Evolutionary conservation across 2,888 invertebrate genomes (phyloP), one percentile per base, ranked within the genome.

Genomic region (Lochmaea capreae): DNA sequence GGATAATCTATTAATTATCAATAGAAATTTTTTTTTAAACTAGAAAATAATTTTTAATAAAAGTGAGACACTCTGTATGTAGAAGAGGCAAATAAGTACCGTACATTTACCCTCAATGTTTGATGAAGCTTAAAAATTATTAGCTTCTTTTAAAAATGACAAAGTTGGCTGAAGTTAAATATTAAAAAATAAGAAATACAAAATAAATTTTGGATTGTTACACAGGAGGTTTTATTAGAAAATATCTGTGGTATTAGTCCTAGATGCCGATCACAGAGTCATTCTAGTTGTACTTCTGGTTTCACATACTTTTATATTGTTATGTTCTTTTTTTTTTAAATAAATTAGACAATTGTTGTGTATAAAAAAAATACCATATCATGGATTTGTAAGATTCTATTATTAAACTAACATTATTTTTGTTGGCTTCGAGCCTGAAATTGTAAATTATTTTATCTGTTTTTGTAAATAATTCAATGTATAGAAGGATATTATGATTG

Each of bases 381-480:
- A 86, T 83, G 84, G 84, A 86, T 85, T 85, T 85, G 82, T 85
- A 84, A 83, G 82, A 83, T 85, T 85, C 84, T 83, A 80, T 78
- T 80, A 81, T 79, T 78, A 77, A 80, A 85, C 82, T 84, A 83
- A 84, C 81, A 81, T 82, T 81, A 82, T 84, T 83, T 85, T 85
- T 83, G 83, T 84, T 83, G 85, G 85, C 83, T 81, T 72, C 72
- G 72, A 80, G 83, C 83, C 84, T 76, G 76, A 83, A 82, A 81
- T 84, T 86, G 86, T 86, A 87, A 84, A 86, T 86, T 86, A 85
- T 85, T 85, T 86, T 86, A 86, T 87, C 86, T 86, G 87, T 87
- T 33, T 33, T 88, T 88, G 88, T 88, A 88, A 84, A 88, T 88
- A 88, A 85, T 79, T 87, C 85, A 86, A 86, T 88, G 88, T 88